Base-by-base conservation (phyloP, 2,888 invertebrate genomes). In the Troilus luridus region DNA sequence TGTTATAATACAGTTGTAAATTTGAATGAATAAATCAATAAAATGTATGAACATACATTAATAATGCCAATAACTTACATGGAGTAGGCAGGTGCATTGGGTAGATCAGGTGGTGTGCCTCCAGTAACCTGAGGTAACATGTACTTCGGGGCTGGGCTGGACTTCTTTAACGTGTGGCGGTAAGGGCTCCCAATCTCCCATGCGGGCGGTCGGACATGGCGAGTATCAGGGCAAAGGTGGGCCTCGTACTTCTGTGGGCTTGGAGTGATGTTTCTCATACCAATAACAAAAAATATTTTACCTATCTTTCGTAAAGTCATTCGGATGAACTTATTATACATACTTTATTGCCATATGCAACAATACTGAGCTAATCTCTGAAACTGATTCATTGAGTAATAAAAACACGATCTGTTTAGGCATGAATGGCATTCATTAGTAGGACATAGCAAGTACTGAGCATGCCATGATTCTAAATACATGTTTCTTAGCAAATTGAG, bases 81-180 rank as follows among this genome's bases (percentile, higher is more conserved):
- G 0, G 91, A 88, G 77, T 89, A 92, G n/a, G 92, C 91, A 59
- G 92, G 92, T 9, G 56, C 88, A 67, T 59, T 91, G 19, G 90
- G 67, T 12, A 92, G 88, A 24, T 92, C 91, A 6, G 90, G 91
- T 1, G 88, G 67, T 0, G 62, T 56, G 0, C 62, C 64, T 6
- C 92, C 92, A 3, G 60, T 89, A 54, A 88, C 81, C 59, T 54
- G 59, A 7, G 90, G 90, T 12, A 91, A 17, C 54, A 62, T 54
- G 88, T 92, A 92, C 88, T 92, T 92, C 77, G 92, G 92, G 0
- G 91, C 92, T 5, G 92, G 92, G 10, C 62, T 21, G 12, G 54
- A 1, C 62, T 17, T 85, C 62, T 19, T 81, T 0, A 6, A 19
- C 0, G 27, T 12, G 12, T 2, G 6, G 21, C 14, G 12, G 62